Conservation (phyloP, 1,140 invertebrate species). For the Aricia agestis region DNA sequence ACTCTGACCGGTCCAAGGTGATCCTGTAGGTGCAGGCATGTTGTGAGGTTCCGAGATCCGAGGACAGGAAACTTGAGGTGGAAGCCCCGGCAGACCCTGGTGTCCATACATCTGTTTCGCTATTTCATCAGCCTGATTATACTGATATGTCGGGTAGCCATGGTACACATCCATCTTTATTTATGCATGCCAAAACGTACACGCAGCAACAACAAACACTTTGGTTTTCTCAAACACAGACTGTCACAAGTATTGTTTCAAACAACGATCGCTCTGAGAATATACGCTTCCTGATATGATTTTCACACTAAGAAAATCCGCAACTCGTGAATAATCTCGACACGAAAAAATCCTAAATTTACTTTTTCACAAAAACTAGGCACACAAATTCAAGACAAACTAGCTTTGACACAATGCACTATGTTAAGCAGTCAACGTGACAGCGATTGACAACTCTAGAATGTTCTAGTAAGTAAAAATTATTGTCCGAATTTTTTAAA, state of each 20-base stretch:
- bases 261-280: background rate
- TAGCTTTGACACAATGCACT: background rate
- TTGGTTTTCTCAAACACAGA: background rate
- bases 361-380: background rate
- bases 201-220: background rate
- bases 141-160: slow-evolving; percentile 50
- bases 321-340: background rate
- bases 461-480: slow-evolving; percentile 23
- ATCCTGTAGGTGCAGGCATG: slow-evolving; percentile 64
- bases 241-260: background rate
- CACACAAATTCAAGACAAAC: background rate
- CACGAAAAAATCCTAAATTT: background rate
- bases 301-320: background rate
- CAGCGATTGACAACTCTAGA: slow-evolving; percentile 20
- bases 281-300: background rate
- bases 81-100: slow-evolving; percentile 45
- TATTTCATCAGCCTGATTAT: slow-evolving; percentile 58
- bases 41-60: slow-evolving; percentile 42
- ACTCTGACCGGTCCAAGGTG: slow-evolving; percentile 66
- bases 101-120: slow-evolving; percentile 60
- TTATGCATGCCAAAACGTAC: slow-evolving; percentile 1
- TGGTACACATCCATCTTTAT: slow-evolving; percentile 57
- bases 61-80: slow-evolving; percentile 35
- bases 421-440: background rate
- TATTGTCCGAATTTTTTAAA: background rate